Evolutionary conservation across 2,797 vertebrate genomes (phyloP), one percentile per base, ranked within the genome.

Genomic region (Cottoperca gobio): DNA sequence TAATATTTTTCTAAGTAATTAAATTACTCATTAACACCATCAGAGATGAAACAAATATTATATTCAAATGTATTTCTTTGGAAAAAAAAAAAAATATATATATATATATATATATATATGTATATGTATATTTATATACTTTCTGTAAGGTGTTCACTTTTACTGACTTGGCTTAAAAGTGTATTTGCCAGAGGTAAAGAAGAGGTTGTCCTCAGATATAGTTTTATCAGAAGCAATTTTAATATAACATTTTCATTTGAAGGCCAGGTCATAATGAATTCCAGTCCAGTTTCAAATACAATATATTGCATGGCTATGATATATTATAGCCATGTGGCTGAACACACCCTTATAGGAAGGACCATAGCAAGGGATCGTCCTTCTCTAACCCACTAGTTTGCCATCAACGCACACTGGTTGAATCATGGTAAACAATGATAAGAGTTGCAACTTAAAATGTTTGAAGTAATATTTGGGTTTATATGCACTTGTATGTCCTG

Each of bases 221-320:
- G 33, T 69, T 79, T 72, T 24, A 57, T 42, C 16, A 19, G 39
- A 65, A 14, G 1, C 2, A n/a, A 45, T 65, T 68, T 65, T 17
- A 66, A 2, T 28, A 57, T 53, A 77, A 23, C 42, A 16, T 57
- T 76, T 78, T 60, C 35, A 24, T 57, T 52, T 6, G 31, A 49
- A 78, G 57, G n/a, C 31, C 57, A 76, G 45, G 24, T 54, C 60
- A 52, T 19, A 72, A 24, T 45, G 13, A 50, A 46, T 60, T 70
- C 16, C 76, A 49, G 31, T 64, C 39, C 42, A 39, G 23, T 78
- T 81, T 62, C 50, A 58, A 73, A 60, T 78, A 50, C 59, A 60
- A 31, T 37, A 43, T 35, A n/a, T n/a, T n/a, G n/a, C n/a, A n/a
- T n/a, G n/a, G n/a, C n/a, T n/a, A n/a, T n/a, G n/a, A n/a, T n/a